phyloP scores from a whole-genome alignment of 2,113 vertebrate species.

The Takifugu bimaculatus region DNA sequence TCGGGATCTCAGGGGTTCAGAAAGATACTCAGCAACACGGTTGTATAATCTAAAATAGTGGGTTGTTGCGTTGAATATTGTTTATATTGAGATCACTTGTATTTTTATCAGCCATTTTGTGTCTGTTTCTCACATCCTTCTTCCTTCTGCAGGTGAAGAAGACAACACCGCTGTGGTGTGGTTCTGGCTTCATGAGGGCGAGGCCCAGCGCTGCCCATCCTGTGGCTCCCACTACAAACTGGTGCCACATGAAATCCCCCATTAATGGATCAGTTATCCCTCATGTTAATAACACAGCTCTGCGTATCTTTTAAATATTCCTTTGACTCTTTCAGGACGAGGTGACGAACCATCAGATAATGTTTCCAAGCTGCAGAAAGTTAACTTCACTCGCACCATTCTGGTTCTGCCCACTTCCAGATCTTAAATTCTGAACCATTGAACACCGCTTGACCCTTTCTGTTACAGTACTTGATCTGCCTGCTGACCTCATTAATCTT shows the following conservation, averaged over 20 bases:
- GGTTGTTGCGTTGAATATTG: too few relatives aligned
- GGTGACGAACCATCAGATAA: slow-evolving; percentile 1
- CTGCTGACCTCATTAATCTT: slow-evolving; percentile 31
- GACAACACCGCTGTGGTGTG: slow-evolving; percentile 83
- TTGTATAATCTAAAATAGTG: too few relatives aligned
- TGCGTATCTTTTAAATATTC: slow-evolving; percentile 12
- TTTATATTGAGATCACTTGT: neutral
- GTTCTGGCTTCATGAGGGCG: slow-evolving; percentile 89
- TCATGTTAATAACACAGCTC: neutral
- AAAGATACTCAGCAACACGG: too few relatives aligned
- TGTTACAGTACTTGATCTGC: slow-evolving; percentile 10
- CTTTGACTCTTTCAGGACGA: slow-evolving; percentile 8
- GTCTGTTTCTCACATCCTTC: neutral
- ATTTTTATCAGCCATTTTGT: neutral
- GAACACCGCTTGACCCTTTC: slow-evolving; percentile 7
- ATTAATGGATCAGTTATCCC: slow-evolving; percentile 39
- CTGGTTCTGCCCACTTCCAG: slow-evolving; percentile 1
- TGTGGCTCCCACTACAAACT: slow-evolving; percentile 86
- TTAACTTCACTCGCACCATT: neutral
- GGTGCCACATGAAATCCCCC: slow-evolving; percentile 75
- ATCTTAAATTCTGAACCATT: neutral
- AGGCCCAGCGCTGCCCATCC: slow-evolving; percentile 83
- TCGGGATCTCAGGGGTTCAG: too few relatives aligned
- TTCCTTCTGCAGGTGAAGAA: slow-evolving; percentile 79
- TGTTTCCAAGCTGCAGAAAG: neutral